Evolutionary conservation across 2,113 vertebrate species (phyloP), one percentile per base, ranked within the genome.

Genomic region (Calonectris borealis): DNA sequence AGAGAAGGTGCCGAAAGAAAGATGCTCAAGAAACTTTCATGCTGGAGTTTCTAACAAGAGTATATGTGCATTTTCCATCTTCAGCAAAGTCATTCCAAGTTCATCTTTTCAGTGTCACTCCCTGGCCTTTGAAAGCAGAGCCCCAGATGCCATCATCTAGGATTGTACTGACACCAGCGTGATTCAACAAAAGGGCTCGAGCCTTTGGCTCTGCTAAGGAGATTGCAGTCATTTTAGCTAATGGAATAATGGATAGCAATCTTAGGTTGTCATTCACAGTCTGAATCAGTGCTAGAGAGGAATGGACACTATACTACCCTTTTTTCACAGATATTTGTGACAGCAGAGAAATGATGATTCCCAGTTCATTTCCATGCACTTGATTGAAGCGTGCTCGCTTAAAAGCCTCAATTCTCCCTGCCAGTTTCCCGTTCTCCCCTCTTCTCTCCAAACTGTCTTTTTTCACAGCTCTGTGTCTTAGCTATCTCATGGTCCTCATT

Each of bases 211-310:
- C 73, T 0, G 0, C 86, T 44, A 3, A 72, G 91, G 83, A 94
- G 73, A 96, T 40, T 71, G 38, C 81, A 93, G 73, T 91, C 73
- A 87, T 96, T 94, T 89, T 51, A 84, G 61, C 69, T 97, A 97
- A 97, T 95, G 94, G 83, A 95, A 94, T 94, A 95, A 96, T 93
- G 48, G 86, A 78, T 19, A 65, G 65, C 93, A 95, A 91, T 94
- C 89, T 82, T 2, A 32, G 65, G 16, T 76, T 96, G 84, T 89
- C 86, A 91, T 71, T 91, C 86, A 68, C 57, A 20, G 52, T 2
- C 32, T 91, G 83, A 87, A 87, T 40, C 27, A 38, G 65, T 0
- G 1, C 57, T 57, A 9, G n/a, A 79, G 65, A 91, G 44, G 44
- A 93, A 46, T 0, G 6, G 86, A 86, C 69, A 25, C 72, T 93